phyloP scores from a whole-genome alignment of 2,113 vertebrate species.

The Pandion haliaetus region DNA sequence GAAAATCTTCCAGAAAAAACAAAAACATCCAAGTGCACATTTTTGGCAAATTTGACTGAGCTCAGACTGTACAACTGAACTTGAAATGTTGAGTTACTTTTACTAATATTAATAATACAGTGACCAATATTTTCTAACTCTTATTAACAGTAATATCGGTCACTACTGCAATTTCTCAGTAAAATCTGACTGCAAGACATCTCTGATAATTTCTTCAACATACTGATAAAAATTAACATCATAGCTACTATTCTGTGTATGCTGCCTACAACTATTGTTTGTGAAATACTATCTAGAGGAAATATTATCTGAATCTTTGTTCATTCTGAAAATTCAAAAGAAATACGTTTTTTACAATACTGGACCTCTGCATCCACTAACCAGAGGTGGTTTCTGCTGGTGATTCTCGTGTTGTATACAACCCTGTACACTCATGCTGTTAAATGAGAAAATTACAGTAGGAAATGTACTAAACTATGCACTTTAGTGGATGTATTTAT shows the following conservation, averaged over 20 bases:
- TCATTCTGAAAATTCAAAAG: background rate
- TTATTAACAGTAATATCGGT: background rate
- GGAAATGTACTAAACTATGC: background rate
- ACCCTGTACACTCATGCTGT: background rate
- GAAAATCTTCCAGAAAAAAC: conserved; percentile 64
- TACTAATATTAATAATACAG: conserved; percentile 13
- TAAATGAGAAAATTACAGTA: background rate
- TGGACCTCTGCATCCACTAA: background rate
- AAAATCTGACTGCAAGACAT: background rate
- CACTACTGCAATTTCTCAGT: background rate
- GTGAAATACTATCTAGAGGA: background rate
- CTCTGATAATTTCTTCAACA: background rate
- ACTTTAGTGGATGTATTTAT: background rate
- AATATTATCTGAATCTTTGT: background rate
- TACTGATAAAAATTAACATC: background rate
- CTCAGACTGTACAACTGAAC: conserved; percentile 22
- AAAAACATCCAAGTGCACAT: conserved; percentile 63
- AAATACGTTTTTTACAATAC: background rate
- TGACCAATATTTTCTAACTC: background rate
- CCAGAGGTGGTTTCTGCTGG: background rate
- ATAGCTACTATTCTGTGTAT: background rate
- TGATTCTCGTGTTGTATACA: background rate
- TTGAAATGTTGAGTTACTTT: conserved; percentile 40
- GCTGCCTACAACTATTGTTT: background rate
- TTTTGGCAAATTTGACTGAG: conserved; percentile 65